Evolutionary conservation across 2,888 invertebrate genomes (phyloP).

Genomic region (Andrena dorsata): DNA sequence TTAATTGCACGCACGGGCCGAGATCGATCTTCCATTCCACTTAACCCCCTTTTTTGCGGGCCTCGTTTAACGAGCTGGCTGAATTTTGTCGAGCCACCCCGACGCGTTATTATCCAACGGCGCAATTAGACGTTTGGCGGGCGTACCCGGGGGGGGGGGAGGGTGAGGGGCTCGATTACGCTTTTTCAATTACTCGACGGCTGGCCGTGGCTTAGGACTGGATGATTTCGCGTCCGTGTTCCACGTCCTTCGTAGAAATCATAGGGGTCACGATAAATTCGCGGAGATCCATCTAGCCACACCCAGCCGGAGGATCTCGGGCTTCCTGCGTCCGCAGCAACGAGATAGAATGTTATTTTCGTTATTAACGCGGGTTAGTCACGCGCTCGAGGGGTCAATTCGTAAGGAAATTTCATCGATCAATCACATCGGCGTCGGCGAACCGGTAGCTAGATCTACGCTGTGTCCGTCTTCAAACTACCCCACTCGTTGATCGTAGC

Average conservation of each 20-base stretch:
- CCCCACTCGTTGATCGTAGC: neutral
- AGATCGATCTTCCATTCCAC: slow-evolving; percentile 8
- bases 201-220: neutral
- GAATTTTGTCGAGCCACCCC: neutral
- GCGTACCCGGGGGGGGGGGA: neutral
- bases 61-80: neutral
- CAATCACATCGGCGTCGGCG: slow-evolving; percentile 19
- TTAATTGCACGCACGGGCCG: slow-evolving; percentile 38
- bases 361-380: slow-evolving; percentile 57
- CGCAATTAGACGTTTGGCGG: neutral
- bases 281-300: slow-evolving; percentile 54
- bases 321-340: slow-evolving; percentile 18
- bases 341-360: slow-evolving; percentile 44
- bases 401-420: slow-evolving; percentile 58
- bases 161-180: neutral
- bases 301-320: slow-evolving; percentile 42
- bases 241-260: slow-evolving; percentile 36
- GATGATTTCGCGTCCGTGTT: slow-evolving; percentile 8
- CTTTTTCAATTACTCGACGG: slow-evolving; percentile 1
- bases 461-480: neutral
- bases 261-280: slow-evolving; percentile 44
- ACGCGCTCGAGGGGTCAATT: slow-evolving; percentile 54
- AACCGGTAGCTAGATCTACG: slow-evolving; percentile 13
- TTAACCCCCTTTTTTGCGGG: neutral
- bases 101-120: neutral